Conservation (phyloP, 1,140 invertebrate genomes). For the Sinella curviseta region DNA sequence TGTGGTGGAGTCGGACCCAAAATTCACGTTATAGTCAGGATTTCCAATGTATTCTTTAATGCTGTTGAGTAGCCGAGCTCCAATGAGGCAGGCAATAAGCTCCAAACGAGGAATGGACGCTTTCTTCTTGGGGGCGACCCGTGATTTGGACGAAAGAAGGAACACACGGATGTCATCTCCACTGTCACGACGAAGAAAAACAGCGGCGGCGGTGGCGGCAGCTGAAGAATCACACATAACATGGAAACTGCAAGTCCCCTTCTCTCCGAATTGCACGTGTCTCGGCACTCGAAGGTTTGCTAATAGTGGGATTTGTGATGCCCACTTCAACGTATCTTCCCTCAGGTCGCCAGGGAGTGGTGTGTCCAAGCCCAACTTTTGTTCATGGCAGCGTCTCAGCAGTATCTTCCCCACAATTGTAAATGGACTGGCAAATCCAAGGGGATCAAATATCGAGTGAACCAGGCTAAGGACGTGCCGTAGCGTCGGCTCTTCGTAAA, state of each 20-base stretch:
- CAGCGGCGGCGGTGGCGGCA: neutral
- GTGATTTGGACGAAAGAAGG: constrained; percentile 50
- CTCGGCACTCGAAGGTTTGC: neutral
- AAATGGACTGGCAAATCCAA: neutral
- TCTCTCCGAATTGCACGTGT: neutral
- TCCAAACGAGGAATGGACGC: constrained; percentile 55
- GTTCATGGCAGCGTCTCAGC: neutral
- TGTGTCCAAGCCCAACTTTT: neutral
- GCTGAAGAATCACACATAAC: neutral
- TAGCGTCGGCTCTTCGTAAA: neutral
- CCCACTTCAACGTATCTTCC: neutral
- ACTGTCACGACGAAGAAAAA: neutral
- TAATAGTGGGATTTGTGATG: neutral
- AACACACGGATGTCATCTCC: neutral
- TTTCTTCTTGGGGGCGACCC: constrained; percentile 50
- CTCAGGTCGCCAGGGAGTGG: neutral
- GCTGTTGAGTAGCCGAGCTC: constrained; percentile 46
- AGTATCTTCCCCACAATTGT: neutral
- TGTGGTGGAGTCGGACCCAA: constrained; percentile 50
- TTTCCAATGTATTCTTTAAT: neutral
- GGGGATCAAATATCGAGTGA: neutral
- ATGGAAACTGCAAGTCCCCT: neutral
- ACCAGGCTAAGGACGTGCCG: neutral
- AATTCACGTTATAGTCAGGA: neutral
- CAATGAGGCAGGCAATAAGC: constrained; percentile 53